A percentile compares a stretch with the other conserved stretches of the same genome.
These are phyloP conservation scores for Sinocyclocheilus rhinocerous DNA, from an alignment of 2,113 vertebrate species.

Conservation along the genomic window DNA sequence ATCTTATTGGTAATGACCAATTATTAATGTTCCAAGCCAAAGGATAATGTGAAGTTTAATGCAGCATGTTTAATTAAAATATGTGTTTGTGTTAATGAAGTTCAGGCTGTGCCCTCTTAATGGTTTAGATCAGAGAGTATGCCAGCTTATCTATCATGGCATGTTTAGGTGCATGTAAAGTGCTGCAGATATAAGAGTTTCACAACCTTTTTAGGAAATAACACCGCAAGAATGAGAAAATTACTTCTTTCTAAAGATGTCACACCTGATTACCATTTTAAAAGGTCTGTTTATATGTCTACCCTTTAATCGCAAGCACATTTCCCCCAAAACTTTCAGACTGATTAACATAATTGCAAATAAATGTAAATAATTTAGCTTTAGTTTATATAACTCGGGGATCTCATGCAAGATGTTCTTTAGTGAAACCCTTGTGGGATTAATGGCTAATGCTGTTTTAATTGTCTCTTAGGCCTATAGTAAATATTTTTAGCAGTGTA, in stretches of 20 bases:
- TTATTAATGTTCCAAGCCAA: constrained; percentile 43
- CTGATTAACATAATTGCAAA: not conserved
- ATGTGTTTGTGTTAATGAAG: constrained; percentile 31
- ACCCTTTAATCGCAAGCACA: not conserved
- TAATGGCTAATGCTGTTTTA: not conserved
- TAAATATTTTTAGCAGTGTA: too few relatives aligned
- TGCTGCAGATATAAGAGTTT: constrained; percentile 15
- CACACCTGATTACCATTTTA: not conserved
- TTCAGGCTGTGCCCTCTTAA: constrained; percentile 15
- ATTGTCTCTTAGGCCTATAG: too few relatives aligned
- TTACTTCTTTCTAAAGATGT: not conserved
- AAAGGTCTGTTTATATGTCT: not conserved
- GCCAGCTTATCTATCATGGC: constrained; percentile 18
- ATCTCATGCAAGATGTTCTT: not conserved
- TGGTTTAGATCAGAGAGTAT: not conserved
- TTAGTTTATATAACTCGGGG: not conserved
- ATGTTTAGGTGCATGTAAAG: not conserved
- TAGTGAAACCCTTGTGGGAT: not conserved
- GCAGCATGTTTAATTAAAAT: constrained; percentile 36
- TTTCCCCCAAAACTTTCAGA: too few relatives aligned
- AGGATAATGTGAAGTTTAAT: constrained; percentile 44
- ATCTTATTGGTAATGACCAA: constrained; percentile 26
- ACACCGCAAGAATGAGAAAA: not conserved
- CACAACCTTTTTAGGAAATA: not conserved
- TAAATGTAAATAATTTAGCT: not conserved